These are phyloP conservation scores for Lophochroa leadbeateri DNA, from an alignment of 2,113 vertebrate species.

Conservation along the genomic window DNA sequence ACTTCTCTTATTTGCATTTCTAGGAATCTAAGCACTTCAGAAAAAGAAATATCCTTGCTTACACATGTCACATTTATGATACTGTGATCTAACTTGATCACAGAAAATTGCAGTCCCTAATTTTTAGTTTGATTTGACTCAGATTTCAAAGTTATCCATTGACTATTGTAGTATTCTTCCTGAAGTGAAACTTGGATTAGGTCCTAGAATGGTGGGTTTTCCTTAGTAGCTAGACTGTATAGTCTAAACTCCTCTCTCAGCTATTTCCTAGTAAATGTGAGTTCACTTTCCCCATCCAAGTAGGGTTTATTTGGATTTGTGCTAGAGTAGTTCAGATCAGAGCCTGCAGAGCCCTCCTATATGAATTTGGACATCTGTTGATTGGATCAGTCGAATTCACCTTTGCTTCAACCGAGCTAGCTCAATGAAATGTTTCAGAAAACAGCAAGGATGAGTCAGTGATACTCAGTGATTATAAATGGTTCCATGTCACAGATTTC, in stretches of 20 bases:
- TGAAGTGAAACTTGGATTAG: background rate
- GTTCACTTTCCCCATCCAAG: background rate
- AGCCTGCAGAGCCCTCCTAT: background rate
- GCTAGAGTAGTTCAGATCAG: background rate
- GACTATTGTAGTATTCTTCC: background rate
- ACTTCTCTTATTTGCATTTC: background rate
- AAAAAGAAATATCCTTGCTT: background rate
- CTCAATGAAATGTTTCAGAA: background rate
- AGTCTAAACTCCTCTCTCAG: background rate
- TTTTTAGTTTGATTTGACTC: background rate
- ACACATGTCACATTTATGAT: background rate
- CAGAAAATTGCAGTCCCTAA: background rate
- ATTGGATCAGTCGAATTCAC: background rate
- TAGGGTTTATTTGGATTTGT: background rate
- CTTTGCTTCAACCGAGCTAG: background rate
- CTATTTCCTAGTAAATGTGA: background rate
- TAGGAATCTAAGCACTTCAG: background rate
- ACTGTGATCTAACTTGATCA: background rate
- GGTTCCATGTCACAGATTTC: background rate
- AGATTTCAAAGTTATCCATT: background rate
- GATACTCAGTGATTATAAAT: background rate
- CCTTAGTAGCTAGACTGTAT: background rate
- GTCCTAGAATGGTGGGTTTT: background rate
- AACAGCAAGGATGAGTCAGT: background rate
- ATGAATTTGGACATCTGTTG: background rate